Base-by-base conservation (phyloP, 1,140 invertebrate species). In the Leptonema lineaticorne region DNA sequence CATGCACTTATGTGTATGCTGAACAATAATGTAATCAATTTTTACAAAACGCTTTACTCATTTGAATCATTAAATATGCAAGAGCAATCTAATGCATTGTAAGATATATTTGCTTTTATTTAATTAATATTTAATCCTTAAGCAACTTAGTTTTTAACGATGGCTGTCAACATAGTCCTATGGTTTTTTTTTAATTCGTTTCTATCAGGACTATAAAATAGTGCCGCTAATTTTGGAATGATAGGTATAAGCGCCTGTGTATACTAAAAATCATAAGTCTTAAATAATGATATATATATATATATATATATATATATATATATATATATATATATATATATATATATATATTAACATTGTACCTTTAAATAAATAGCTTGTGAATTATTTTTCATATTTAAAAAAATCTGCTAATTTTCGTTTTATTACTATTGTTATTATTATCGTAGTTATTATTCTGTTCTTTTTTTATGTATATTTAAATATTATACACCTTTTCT, bases 311-410 rank as follows among this genome's bases (percentile, higher is more conserved):
- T 4, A 53, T 67, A 62, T 67, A 67, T 70, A 37, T n/a, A n/a
- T n/a, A n/a, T n/a, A 41, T 41, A 41, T 41, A 41, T 41, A 41
- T 66, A 63, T 65, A 33, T 6, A 33, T 33, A 33, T 33, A 33
- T 41, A 41, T 41, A 16, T 4, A 53, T 67, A 62, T 67, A 67
- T 70, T 33, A 63, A 63, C 29, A n/a, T 46, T 68, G 63, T 69
- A 67, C 68, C 67, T 72, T 67, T 72, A 69, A 67, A 69, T 63
- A 72, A 63, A 63, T 72, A 72, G 67, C 62, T 71, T 63, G 63
- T 68, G 67, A 69, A 62, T 9, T 45, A n/a, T 30, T 67, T 46
- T 68, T 56, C 68, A 63, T 56, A 37, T 62, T 65, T 30, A 29
- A 67, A 68, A 71, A 67, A 63, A 67, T 67, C 67, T 66, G 70